Evolutionary conservation across 2,113 vertebrate genomes (phyloP).

Genomic region (Lota lota): DNA sequence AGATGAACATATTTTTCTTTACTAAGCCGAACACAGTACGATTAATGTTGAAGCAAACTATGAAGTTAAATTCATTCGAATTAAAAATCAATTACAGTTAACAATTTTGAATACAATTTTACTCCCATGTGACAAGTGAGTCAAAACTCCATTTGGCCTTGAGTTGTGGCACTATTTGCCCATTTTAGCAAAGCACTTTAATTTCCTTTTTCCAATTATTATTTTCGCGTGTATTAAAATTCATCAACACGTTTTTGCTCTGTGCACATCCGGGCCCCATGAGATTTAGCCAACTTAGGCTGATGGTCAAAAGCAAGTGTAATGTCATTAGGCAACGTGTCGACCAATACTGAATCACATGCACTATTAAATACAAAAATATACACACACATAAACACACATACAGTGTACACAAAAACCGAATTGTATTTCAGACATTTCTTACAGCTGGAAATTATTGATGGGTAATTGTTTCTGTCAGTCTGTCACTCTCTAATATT

Average conservation of each 20-base stretch:
- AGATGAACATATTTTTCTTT: too few species aligned
- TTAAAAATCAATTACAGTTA: too few species aligned
- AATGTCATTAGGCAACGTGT: conserved; percentile 40
- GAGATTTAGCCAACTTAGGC: conserved; percentile 42
- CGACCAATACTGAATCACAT: conserved; percentile 8
- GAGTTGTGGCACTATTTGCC: conserved; percentile 15
- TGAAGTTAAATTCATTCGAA: too few species aligned
- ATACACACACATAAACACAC: conserved; percentile 32
- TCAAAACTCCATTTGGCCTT: too few species aligned
- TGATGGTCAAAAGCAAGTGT: conserved; percentile 19
- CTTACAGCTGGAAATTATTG: too few species aligned
- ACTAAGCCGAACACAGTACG: too few species aligned
- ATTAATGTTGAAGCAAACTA: too few species aligned
- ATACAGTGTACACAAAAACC: not conserved
- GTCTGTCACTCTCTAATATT: too few species aligned
- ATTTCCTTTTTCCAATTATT: not conserved
- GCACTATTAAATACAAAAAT: conserved; percentile 24
- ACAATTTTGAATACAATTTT: too few species aligned
- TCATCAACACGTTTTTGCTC: conserved; percentile 11
- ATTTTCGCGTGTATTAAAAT: conserved; percentile 24
- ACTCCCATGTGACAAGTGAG: too few species aligned
- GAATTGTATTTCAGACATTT: too few species aligned
- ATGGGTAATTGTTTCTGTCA: too few species aligned
- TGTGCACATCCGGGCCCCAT: not conserved
- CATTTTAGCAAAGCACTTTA: conserved; percentile 28